phyloP scores from a whole-genome alignment of 2,888 invertebrate species.

The Xestia rhomboidea region DNA sequence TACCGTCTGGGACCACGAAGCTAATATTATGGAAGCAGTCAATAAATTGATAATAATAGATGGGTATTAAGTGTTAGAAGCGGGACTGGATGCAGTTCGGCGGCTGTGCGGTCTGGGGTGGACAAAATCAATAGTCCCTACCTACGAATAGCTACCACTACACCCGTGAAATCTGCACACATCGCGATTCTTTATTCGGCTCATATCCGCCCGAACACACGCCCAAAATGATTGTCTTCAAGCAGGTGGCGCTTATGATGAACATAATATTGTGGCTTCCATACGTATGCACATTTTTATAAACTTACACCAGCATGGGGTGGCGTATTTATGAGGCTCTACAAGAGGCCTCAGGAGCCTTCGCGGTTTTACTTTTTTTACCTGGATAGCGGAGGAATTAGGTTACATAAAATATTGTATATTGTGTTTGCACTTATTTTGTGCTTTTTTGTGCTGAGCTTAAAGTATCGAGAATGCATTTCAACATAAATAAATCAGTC shows the following conservation, averaged over 20 bases:
- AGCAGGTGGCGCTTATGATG: slow-evolving; percentile 81
- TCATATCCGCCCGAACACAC: slow-evolving; percentile 77
- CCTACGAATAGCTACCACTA: slow-evolving; percentile 86
- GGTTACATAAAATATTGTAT: slow-evolving; percentile 35
- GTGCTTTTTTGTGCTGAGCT: not conserved
- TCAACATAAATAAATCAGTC: slow-evolving; percentile 31
- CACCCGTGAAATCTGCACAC: slow-evolving; percentile 86
- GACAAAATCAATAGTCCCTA: slow-evolving; percentile 90
- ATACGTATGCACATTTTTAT: slow-evolving; percentile 67
- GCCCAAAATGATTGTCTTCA: slow-evolving; percentile 79
- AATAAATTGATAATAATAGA: slow-evolving; percentile 86
- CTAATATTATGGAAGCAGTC: slow-evolving; percentile 73
- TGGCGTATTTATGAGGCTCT: slow-evolving; percentile 47
- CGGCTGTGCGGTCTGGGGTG: slow-evolving; percentile 86
- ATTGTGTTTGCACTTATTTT: slow-evolving; percentile 13
- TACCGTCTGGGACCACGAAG: slow-evolving; percentile 48
- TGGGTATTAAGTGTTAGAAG: slow-evolving; percentile 79
- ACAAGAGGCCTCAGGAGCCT: slow-evolving; percentile 26
- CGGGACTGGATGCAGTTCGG: slow-evolving; percentile 81
- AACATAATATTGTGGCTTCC: slow-evolving; percentile 68
- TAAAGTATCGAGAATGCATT: slow-evolving; percentile 3
- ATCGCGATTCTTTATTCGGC: slow-evolving; percentile 86
- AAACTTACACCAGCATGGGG: slow-evolving; percentile 42
- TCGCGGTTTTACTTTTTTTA: slow-evolving; percentile 23
- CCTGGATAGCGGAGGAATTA: slow-evolving; percentile 28